Base-by-base conservation (phyloP, 2,888 invertebrate genomes). In the Chymomyza amoena region DNA sequence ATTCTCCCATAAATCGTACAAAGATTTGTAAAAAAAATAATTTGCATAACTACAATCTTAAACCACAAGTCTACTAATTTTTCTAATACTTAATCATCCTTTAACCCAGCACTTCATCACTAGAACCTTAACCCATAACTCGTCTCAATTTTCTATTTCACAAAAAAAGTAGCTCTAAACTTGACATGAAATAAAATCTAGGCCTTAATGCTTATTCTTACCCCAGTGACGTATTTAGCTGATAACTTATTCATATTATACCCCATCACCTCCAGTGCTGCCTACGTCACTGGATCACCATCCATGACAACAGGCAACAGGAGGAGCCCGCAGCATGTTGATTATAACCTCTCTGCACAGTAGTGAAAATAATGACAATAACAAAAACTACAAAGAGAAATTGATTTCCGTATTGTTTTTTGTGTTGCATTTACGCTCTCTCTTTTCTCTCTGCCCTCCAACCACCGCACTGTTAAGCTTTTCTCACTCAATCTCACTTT, bases 401-500 rank as follows among this genome's bases (percentile, higher is more conserved):
- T 84, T 80, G 76, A 84, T 86, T 84, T 84, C 84, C 84, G 84
- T 77, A 81, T 80, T 77, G 70, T 73, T 73, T 67, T 80, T 25
- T 25, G 25, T 25, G 25, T 25, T 68, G 59, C 59, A 56, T 5
- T 2, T 5, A 54, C 70, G 62, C 70, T 68, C 62, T 52, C 69
- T 59, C 79, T 70, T 59, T 18, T 45, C 39, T 45, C 39, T 45
- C 32, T 32, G 32, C 32, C 32, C 32, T 3, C 39, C 39, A 25
- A 25, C 39, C 13, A 45, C 39, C 39, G 61, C 68, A 60, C 18
- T 32, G 56, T 60, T 1, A 32, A 7, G 32, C 68, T 61, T 64
- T 59, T 13, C 70, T 59, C 72, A 65, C 61, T 61, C 16, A n/a
- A 32, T 50, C 2, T 7, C 39, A 10, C 6, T 18, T 61, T 69